These are phyloP conservation scores for Bombylius major DNA, from an alignment of 2,888 invertebrate species.

Conservation along the genomic window DNA sequence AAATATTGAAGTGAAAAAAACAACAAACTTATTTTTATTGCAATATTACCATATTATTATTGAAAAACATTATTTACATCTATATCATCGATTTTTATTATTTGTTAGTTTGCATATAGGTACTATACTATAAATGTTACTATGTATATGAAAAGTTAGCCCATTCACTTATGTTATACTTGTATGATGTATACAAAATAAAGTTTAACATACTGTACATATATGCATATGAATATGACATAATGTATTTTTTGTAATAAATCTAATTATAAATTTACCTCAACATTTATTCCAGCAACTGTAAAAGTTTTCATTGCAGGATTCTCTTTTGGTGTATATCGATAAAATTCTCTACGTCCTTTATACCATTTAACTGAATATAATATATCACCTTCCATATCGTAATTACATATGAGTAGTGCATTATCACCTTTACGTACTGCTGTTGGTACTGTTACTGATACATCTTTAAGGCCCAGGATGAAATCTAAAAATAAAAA, in stretches of 20 bases:
- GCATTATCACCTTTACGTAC: conserved; percentile 53
- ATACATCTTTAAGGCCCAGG: conserved; percentile 46
- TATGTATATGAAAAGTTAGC: no score
- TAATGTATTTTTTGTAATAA: no score
- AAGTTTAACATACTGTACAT: not conserved
- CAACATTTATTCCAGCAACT: conserved; percentile 58
- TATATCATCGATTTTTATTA: no score
- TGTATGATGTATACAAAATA: not conserved
- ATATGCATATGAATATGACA: no score
- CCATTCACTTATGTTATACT: no score
- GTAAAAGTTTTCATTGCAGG: conserved; percentile 62
- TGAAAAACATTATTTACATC: no score
- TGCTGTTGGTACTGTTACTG: conserved; percentile 53
- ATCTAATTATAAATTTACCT: conserved; percentile 49
- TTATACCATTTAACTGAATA: conserved; percentile 87
- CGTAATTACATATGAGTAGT: conserved; percentile 59
- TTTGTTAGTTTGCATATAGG: no score
- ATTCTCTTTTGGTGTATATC: conserved; percentile 62
- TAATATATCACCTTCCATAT: conserved; percentile 65
- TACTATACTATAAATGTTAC: no score
- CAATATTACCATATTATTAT: no score
- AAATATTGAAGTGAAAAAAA: no score
- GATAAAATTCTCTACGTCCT: conserved; percentile 70
- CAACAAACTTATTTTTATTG: no score
- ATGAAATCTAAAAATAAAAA: conserved; percentile 26